These are phyloP conservation scores for Pantherophis guttatus DNA, from an alignment of 2,113 vertebrate genomes.

Conservation along the genomic window DNA sequence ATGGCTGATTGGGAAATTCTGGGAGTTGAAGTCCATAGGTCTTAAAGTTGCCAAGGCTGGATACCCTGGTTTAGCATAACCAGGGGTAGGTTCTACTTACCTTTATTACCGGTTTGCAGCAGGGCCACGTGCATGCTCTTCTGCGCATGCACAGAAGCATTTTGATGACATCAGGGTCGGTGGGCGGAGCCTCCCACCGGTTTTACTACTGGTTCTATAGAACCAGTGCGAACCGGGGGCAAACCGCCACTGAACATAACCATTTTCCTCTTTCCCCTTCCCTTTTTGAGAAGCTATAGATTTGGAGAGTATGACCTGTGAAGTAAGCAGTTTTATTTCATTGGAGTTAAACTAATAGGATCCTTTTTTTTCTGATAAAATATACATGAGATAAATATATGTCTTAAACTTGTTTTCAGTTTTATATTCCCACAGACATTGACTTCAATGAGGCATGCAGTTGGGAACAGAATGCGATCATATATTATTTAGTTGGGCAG, in stretches of 20 bases:
- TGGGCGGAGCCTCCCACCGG: too few species aligned
- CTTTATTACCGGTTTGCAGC: too few species aligned
- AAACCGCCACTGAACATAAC: neutral
- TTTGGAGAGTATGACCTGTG: fast-evolving
- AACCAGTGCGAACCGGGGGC: too few species aligned
- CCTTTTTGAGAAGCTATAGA: neutral
- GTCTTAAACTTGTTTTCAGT: neutral
- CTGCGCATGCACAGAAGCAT: too few species aligned
- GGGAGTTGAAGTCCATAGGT: neutral
- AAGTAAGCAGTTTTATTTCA: neutral
- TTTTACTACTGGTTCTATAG: too few species aligned
- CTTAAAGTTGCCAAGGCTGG: neutral
- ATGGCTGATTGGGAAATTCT: neutral
- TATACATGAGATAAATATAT: neutral
- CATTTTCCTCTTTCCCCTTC: neutral
- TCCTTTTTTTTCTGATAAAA: neutral
- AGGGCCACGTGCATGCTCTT: too few species aligned
- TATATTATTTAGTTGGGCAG: constrained; percentile 4
- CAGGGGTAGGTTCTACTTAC: too few species aligned
- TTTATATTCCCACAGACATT: neutral
- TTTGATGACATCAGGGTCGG: too few species aligned
- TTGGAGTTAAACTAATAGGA: neutral
- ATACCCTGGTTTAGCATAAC: neutral
- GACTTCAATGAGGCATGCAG: neutral
- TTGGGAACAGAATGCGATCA: neutral